A percentile compares a stretch with the other conserved stretches of the same genome.
Evolutionary conservation across 2,113 vertebrate species (phyloP).

Genomic region (Axis porcinus): DNA sequence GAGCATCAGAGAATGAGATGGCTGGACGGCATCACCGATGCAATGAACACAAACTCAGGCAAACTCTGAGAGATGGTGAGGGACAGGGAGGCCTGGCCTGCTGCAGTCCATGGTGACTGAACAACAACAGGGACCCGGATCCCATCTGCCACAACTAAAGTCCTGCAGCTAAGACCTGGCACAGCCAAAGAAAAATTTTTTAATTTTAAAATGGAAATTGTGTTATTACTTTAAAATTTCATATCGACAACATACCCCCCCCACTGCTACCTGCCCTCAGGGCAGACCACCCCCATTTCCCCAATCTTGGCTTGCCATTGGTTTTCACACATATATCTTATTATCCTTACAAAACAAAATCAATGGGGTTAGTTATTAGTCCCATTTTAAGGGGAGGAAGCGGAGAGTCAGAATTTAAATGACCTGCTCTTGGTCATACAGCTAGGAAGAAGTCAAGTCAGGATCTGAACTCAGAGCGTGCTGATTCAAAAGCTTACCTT

Average conservation of each 20-base stretch:
- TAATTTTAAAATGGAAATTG: neutral
- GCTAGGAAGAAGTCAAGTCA: neutral
- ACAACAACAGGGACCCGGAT: neutral
- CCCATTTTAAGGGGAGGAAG: neutral
- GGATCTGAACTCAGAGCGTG: neutral
- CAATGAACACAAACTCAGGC: neutral
- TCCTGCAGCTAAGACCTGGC: neutral
- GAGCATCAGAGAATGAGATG: neutral
- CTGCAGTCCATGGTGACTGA: neutral
- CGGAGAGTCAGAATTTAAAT: neutral
- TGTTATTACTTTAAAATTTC: neutral
- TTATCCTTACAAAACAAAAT: neutral
- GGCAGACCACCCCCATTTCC: neutral
- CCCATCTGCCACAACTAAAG: neutral
- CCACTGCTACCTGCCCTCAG: neutral
- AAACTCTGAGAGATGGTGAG: neutral
- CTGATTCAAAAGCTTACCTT: neutral
- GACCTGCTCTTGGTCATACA: neutral
- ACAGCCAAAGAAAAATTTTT: neutral
- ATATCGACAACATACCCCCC: too few relatives aligned
- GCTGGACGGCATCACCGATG: rapidly evolving
- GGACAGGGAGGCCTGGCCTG: neutral
- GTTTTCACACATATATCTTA: neutral
- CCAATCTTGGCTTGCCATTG: neutral
- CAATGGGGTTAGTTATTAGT: neutral